A percentile compares a stretch with the other conserved stretches of the same genome.
phyloP scores from a whole-genome alignment of 2,113 vertebrate genomes.

The Pantherophis guttatus region DNA sequence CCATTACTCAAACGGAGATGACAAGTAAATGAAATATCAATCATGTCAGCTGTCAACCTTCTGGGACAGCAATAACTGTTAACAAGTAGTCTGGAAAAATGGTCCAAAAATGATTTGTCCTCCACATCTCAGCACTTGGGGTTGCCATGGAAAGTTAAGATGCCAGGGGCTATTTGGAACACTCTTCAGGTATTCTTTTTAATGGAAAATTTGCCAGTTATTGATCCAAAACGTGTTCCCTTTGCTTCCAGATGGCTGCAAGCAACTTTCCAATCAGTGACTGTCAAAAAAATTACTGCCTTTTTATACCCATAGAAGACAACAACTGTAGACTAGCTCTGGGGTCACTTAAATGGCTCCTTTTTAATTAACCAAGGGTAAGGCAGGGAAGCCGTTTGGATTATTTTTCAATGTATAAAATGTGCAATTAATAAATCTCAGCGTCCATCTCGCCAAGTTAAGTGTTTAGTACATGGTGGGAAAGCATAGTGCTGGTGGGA shows the following conservation, averaged over 20 bases:
- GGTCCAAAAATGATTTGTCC: slow-evolving; percentile 78
- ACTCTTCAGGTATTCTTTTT: slow-evolving; percentile 91
- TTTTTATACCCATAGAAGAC: slow-evolving; percentile 77
- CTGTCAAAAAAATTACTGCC: slow-evolving; percentile 89
- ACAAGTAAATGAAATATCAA: slow-evolving; percentile 82
- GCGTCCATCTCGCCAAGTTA: slow-evolving; percentile 29
- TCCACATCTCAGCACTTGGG: slow-evolving; percentile 64
- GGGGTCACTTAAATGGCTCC: slow-evolving; percentile 33
- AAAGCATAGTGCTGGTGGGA: neutral
- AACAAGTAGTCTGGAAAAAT: slow-evolving; percentile 85
- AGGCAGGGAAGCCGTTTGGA: slow-evolving; percentile 19
- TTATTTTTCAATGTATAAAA: slow-evolving; percentile 27
- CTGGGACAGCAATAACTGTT: slow-evolving; percentile 84
- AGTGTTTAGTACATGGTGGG: neutral
- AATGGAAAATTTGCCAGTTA: slow-evolving; percentile 98
- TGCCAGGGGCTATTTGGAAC: slow-evolving; percentile 90
- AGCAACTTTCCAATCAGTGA: slow-evolving; percentile 92
- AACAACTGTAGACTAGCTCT: slow-evolving; percentile 58
- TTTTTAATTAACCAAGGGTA: slow-evolving; percentile 66
- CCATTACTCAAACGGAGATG: slow-evolving; percentile 75
- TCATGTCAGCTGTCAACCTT: slow-evolving; percentile 81
- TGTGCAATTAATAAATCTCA: slow-evolving; percentile 8
- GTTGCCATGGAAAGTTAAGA: slow-evolving; percentile 77
- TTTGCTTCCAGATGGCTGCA: slow-evolving; percentile 79
- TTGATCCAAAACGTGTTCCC: slow-evolving; percentile 91